Conservation (phyloP, 1,140 invertebrate species). For the Euura lappo region DNA sequence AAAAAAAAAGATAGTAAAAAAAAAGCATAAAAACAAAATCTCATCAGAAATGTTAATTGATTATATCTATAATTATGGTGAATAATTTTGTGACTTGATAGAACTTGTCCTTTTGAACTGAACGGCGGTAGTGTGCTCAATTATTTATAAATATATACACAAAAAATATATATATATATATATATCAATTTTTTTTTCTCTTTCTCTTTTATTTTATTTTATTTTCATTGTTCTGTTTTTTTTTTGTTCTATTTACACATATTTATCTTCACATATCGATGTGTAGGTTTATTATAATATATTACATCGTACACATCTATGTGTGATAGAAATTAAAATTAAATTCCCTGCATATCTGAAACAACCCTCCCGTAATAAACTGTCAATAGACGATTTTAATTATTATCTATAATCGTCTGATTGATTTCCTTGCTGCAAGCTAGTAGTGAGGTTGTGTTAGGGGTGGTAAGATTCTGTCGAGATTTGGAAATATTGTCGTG, state of each 20-base stretch:
- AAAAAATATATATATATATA: background rate
- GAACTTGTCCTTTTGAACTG: slow-evolving; percentile 7
- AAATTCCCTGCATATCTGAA: slow-evolving; percentile 1
- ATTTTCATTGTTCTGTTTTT: background rate
- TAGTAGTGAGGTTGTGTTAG: too few species aligned
- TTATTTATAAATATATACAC: background rate
- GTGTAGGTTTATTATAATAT: background rate
- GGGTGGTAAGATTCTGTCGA: background rate
- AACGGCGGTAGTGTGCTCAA: slow-evolving; percentile 3
- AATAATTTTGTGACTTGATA: slow-evolving; percentile 5
- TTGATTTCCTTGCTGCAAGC: too few species aligned
- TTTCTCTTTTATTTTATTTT: background rate
- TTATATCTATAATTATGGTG: slow-evolving; percentile 7
- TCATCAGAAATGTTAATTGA: background rate
- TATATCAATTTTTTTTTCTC: slow-evolving; percentile 1
- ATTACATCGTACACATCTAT: background rate
- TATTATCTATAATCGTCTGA: too few species aligned
- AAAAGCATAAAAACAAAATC: background rate
- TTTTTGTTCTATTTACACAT: background rate
- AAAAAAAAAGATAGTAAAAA: too few species aligned
- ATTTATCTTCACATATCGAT: too few species aligned
- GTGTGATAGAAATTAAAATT: background rate
- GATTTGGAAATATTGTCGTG: slow-evolving; percentile 50
- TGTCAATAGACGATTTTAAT: too few species aligned
- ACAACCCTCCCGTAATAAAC: background rate